Conservation (phyloP, 2,888 invertebrate species). For the Syrista parreyssii region DNA sequence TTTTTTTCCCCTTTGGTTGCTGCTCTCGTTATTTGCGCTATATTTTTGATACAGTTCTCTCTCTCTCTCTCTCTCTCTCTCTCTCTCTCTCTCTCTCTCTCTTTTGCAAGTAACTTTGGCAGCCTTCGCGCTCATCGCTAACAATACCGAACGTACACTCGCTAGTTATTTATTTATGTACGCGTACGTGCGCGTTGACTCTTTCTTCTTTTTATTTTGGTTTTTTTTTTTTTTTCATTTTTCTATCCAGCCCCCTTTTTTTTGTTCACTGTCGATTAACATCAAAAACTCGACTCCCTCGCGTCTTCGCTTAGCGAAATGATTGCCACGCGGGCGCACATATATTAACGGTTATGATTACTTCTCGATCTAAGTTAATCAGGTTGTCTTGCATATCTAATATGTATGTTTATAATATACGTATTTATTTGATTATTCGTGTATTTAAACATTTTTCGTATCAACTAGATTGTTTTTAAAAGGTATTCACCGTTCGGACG, state of each 20-base stretch:
- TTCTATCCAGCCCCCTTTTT: constrained; percentile 11
- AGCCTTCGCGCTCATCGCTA: too few relatives aligned
- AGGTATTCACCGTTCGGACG: neutral
- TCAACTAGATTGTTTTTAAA: constrained; percentile 17
- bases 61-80: too few relatives aligned
- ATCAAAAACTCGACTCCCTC: too few relatives aligned
- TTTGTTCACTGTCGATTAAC: constrained; percentile 2
- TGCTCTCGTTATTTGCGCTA: neutral
- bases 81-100: too few relatives aligned
- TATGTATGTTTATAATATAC: constrained; percentile 22
- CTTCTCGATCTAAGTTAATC: constrained; percentile 23
- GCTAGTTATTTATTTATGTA: too few relatives aligned
- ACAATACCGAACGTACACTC: too few relatives aligned
- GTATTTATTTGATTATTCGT: constrained; percentile 45
- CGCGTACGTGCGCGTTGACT: constrained; percentile 32
- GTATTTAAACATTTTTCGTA: constrained; percentile 36
- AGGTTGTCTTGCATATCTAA: constrained; percentile 22
- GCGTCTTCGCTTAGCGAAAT: too few relatives aligned
- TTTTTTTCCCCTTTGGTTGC: neutral
- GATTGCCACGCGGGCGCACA: constrained; percentile 12
- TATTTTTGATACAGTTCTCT: neutral
- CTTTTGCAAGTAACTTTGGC: too few relatives aligned
- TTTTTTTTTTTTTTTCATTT: constrained; percentile 20
- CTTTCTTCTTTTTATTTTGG: constrained; percentile 21
- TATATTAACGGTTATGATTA: constrained; percentile 35